Conservation (phyloP, 2,113 vertebrate species). For the Tachuris rubrigastra region DNA sequence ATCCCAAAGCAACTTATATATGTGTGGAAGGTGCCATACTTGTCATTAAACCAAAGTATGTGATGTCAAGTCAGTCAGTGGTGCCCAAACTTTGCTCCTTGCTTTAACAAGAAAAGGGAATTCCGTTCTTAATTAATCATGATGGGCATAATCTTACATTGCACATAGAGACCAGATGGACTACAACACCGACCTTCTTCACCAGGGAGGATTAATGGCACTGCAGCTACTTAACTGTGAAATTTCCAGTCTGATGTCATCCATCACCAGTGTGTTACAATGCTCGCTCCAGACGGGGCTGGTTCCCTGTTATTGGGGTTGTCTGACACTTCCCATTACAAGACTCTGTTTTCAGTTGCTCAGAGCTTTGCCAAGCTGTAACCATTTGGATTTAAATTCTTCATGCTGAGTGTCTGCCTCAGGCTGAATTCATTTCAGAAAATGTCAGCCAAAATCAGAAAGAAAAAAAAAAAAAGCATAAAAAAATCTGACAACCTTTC, state of each 20-base stretch:
- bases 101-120: background rate
- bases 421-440: slow-evolving; percentile 31
- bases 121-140: background rate
- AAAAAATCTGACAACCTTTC: slow-evolving; percentile 7
- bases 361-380: slow-evolving; percentile 35
- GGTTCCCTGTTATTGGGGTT: slow-evolving; percentile 6
- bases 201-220: background rate
- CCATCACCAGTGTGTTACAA: background rate
- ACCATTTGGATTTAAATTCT: slow-evolving; percentile 51
- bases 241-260: slow-evolving; percentile 49
- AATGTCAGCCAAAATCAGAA: slow-evolving; percentile 41
- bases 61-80: background rate
- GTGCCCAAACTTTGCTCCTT: background rate
- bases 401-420: slow-evolving; percentile 43
- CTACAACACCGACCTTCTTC: background rate
- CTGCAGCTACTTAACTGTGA: slow-evolving; percentile 46
- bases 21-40: background rate
- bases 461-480: background rate
- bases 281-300: background rate
- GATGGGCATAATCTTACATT: background rate
- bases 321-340: slow-evolving; percentile 64
- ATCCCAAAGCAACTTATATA: background rate
- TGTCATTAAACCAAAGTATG: background rate
- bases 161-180: slow-evolving; percentile 3
- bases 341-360: slow-evolving; percentile 49